phyloP scores from a whole-genome alignment of 1,140 invertebrate genomes.

The Tetragonula clypearis region DNA sequence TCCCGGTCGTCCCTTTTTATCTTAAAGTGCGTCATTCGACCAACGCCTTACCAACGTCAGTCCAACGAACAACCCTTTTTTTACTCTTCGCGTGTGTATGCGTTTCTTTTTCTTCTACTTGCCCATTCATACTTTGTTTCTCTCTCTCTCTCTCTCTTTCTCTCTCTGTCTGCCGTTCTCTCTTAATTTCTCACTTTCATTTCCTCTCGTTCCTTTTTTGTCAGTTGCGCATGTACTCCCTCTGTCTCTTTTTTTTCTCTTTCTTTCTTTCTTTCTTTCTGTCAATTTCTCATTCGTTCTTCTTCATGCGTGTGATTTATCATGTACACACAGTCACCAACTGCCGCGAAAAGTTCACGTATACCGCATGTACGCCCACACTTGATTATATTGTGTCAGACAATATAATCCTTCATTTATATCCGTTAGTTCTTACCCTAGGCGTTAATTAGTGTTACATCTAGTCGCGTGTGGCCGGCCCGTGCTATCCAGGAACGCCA shows the following conservation, averaged over 20 bases:
- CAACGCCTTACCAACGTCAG: slow-evolving; percentile 76
- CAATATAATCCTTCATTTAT: slow-evolving; percentile 72
- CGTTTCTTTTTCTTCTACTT: slow-evolving; percentile 43
- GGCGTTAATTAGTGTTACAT: slow-evolving; percentile 80
- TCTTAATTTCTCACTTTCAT: slow-evolving; percentile 10
- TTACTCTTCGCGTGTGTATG: slow-evolving; percentile 23
- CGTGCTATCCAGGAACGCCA: slow-evolving; percentile 76
- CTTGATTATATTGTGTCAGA: slow-evolving; percentile 70
- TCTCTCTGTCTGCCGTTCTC: slow-evolving; percentile 16
- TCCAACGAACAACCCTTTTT: slow-evolving; percentile 76
- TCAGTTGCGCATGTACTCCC: not conserved
- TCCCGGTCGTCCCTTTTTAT: slow-evolving; percentile 76
- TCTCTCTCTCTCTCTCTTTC: not conserved
- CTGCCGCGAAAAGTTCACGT: slow-evolving; percentile 20
- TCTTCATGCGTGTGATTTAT: not conserved
- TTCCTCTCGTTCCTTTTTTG: not conserved
- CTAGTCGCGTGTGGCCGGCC: slow-evolving; percentile 80
- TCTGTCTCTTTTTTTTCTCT: slow-evolving; percentile 3
- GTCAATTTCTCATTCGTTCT: not conserved
- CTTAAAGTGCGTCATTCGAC: slow-evolving; percentile 78
- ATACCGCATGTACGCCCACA: slow-evolving; percentile 40
- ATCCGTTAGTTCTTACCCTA: slow-evolving; percentile 74
- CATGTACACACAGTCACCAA: not conserved
- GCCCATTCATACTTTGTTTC: slow-evolving; percentile 24
- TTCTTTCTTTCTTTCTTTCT: not conserved